Evolutionary conservation across 2,797 vertebrate genomes (phyloP).

Genomic region (Rhyacichthys aspro): DNA sequence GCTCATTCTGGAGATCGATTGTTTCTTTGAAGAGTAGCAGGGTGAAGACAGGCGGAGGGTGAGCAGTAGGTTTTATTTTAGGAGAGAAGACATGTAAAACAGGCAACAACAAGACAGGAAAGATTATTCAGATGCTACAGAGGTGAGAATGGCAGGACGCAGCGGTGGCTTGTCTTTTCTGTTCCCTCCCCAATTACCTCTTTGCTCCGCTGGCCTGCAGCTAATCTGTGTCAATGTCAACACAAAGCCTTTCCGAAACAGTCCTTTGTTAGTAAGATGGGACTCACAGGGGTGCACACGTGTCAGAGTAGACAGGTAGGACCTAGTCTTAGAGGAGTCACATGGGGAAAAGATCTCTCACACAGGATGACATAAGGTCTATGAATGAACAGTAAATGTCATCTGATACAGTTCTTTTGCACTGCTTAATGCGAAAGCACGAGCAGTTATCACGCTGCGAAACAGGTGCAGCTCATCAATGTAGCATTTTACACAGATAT

Average conservation of each 20-base stretch:
- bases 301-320: constrained; percentile 24
- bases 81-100: constrained; percentile 37
- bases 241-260: constrained; percentile 69
- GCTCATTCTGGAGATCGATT: constrained; percentile 50
- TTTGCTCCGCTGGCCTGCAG: constrained; percentile 53
- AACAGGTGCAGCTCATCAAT: constrained; percentile 42
- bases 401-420: constrained; percentile 32
- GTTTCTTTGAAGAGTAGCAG: constrained; percentile 59
- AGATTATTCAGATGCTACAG: neutral
- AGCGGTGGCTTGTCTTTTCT: constrained; percentile 2
- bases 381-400: constrained; percentile 26
- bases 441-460: constrained; percentile 23
- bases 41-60: constrained; percentile 50
- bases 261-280: constrained; percentile 30
- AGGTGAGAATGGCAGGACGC: constrained; percentile 8
- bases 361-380: constrained; percentile 26
- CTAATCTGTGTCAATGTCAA: constrained; percentile 78
- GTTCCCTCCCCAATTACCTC: constrained; percentile 17
- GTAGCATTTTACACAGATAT: neutral
- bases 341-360: constrained; percentile 29
- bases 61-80: constrained; percentile 32
- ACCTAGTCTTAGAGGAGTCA: constrained; percentile 33
- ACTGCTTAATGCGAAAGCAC: neutral
- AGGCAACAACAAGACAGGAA: constrained; percentile 12
- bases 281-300: constrained; percentile 41